Conservation (phyloP, 2,797 vertebrate genomes). For the Zalophus californianus region DNA sequence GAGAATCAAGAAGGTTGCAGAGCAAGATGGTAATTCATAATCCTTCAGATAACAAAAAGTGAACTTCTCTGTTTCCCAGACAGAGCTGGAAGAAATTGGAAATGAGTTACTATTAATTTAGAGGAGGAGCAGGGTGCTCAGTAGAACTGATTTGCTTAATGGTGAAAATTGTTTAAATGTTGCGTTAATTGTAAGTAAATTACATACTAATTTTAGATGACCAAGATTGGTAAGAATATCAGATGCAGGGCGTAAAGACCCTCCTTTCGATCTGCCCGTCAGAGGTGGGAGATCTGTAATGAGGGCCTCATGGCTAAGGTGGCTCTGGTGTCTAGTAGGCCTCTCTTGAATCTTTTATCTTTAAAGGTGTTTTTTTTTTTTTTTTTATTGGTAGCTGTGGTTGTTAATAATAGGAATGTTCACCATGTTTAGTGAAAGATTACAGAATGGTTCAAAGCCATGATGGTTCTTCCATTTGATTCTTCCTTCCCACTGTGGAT, state of each 20-base stretch:
- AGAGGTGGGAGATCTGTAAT: not conserved
- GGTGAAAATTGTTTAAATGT: constrained; percentile 71
- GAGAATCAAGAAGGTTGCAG: constrained; percentile 42
- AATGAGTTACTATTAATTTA: constrained; percentile 97
- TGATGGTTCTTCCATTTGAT: not conserved
- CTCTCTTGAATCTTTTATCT: constrained; percentile 78
- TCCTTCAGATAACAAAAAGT: constrained; percentile 85
- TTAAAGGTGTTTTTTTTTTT: constrained; percentile 61
- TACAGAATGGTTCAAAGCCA: constrained; percentile 11
- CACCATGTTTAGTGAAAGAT: not conserved
- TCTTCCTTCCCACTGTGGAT: not conserved
- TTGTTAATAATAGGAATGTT: constrained; percentile 6
- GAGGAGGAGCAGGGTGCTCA: constrained; percentile 80
- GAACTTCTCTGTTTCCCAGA: constrained; percentile 84
- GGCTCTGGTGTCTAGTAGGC: constrained; percentile 66
- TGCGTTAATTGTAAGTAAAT: constrained; percentile 66
- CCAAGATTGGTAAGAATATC: constrained; percentile 34
- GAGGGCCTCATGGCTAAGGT: not conserved
- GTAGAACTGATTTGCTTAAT: constrained; percentile 75
- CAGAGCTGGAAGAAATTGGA: constrained; percentile 86
- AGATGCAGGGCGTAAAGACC: not conserved
- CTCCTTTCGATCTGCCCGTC: constrained; percentile 22
- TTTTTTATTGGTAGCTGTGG: constrained; percentile 80
- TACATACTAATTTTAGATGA: constrained; percentile 21
- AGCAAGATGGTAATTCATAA: constrained; percentile 81